phyloP scores from a whole-genome alignment of 2,888 invertebrate species.

The Cerastis leucographa region DNA sequence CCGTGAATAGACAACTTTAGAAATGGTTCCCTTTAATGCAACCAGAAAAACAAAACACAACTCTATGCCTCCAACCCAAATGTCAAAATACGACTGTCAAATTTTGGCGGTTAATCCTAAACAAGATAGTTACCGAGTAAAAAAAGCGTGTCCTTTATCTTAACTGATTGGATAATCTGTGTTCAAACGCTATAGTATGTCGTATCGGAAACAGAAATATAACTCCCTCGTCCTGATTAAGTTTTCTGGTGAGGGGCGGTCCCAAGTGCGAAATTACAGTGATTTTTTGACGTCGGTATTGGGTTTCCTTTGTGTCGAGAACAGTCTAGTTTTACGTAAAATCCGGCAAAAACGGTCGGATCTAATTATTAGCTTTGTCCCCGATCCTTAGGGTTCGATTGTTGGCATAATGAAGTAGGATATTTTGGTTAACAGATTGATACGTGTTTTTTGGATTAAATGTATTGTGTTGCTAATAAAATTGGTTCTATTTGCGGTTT shows the following conservation, averaged over 20 bases:
- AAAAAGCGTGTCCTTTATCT: conserved; percentile 90
- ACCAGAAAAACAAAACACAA: conserved; percentile 64
- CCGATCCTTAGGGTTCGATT: conserved; percentile 72
- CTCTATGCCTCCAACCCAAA: conserved; percentile 71
- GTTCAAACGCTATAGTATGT: conserved; percentile 88
- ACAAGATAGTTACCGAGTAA: conserved; percentile 72
- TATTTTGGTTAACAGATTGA: conserved; percentile 79
- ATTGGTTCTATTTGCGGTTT: conserved; percentile 49
- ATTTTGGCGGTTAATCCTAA: conserved; percentile 75
- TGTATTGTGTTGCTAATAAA: conserved; percentile 71
- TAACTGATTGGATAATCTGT: conserved; percentile 91
- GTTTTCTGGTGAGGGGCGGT: conserved; percentile 86
- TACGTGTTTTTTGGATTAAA: conserved; percentile 78
- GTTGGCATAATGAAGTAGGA: conserved; percentile 72
- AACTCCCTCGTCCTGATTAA: conserved; percentile 87
- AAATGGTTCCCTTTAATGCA: conserved; percentile 68
- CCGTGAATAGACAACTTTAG: conserved; percentile 75
- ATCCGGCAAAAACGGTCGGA: conserved; percentile 84
- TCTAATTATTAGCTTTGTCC: conserved; percentile 88
- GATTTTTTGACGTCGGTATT: conserved; percentile 87
- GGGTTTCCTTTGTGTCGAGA: conserved; percentile 81
- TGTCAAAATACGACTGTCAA: conserved; percentile 72
- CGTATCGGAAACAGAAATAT: conserved; percentile 90
- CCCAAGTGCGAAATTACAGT: conserved; percentile 86
- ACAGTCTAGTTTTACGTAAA: conserved; percentile 81